Conservation (phyloP, 2,797 vertebrate species). For the Melopsittacus undulatus region DNA sequence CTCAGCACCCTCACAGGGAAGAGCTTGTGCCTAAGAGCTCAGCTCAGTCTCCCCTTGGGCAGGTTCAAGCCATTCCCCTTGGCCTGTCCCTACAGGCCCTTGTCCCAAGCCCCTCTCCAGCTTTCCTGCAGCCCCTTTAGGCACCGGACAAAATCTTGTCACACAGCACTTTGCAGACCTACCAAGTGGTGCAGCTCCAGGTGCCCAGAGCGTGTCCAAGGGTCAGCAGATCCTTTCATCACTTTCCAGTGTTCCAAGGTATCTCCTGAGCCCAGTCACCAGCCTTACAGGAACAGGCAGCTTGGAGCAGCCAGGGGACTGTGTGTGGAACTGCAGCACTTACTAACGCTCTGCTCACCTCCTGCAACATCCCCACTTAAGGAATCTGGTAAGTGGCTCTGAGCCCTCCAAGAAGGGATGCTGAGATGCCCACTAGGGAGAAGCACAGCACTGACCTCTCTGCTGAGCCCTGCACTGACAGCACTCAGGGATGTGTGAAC, state of each 20-base stretch:
- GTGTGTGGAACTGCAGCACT: background rate
- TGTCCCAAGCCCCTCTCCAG: background rate
- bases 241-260: background rate
- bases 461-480: background rate
- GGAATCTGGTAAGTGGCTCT: background rate
- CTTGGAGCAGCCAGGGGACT: background rate
- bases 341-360: accelerated
- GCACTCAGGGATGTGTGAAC: background rate
- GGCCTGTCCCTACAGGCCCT: too few species aligned
- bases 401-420: background rate
- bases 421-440: background rate
- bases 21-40: too few species aligned
- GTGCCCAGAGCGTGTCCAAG: too few species aligned
- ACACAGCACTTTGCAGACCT: background rate
- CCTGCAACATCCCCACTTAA: background rate
- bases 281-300: background rate
- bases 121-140: background rate
- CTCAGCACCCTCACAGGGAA: too few species aligned
- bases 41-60: too few species aligned
- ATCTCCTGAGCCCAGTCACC: background rate
- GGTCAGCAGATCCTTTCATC: background rate
- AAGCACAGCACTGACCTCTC: background rate
- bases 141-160: background rate
- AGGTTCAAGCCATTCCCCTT: too few species aligned
- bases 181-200: background rate